Percentiles rank a stretch among this genome's conserved stretches.
Conservation (phyloP, 2,888 invertebrate species). For the Chymomyza procnemis region DNA sequence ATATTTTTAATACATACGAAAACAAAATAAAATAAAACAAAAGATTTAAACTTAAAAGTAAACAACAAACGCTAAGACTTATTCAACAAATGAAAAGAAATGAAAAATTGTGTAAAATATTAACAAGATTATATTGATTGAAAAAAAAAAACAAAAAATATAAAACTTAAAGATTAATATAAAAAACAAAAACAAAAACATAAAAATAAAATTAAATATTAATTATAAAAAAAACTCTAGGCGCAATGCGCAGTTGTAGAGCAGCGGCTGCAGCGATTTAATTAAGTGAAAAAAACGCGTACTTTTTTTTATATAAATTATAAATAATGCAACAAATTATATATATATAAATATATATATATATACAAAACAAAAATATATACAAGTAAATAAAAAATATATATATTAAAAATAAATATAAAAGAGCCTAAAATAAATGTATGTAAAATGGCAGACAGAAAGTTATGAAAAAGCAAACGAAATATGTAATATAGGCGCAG, state of each 20-base stretch:
- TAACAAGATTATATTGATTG: slow-evolving; percentile 43
- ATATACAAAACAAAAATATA: slow-evolving; percentile 24
- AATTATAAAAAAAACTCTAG: neutral
- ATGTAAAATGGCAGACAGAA: slow-evolving; percentile 15
- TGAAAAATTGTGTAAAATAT: slow-evolving; percentile 57
- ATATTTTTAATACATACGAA: slow-evolving; percentile 5
- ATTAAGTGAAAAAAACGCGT: neutral
- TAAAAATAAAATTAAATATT: neutral
- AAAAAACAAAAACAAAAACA: neutral
- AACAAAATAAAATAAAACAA: neutral
- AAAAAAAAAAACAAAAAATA: slow-evolving; percentile 10
- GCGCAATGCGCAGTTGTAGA: neutral
- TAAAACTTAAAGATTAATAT: no score
- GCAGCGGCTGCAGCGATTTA: neutral
- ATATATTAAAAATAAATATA: slow-evolving; percentile 19
- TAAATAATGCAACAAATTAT: slow-evolving; percentile 8
- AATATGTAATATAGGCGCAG: neutral
- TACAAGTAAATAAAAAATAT: slow-evolving; percentile 30
- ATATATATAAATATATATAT: slow-evolving; percentile 20
- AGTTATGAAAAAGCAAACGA: neutral
- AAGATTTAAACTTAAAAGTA: neutral
- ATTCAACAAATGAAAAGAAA: slow-evolving; percentile 53
- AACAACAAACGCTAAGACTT: slow-evolving; percentile 45
- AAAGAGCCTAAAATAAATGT: slow-evolving; percentile 13
- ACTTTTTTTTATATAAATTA: slow-evolving; percentile 9